Evolutionary conservation across 2,113 vertebrate genomes (phyloP).

Genomic region (Electrona antarctica): DNA sequence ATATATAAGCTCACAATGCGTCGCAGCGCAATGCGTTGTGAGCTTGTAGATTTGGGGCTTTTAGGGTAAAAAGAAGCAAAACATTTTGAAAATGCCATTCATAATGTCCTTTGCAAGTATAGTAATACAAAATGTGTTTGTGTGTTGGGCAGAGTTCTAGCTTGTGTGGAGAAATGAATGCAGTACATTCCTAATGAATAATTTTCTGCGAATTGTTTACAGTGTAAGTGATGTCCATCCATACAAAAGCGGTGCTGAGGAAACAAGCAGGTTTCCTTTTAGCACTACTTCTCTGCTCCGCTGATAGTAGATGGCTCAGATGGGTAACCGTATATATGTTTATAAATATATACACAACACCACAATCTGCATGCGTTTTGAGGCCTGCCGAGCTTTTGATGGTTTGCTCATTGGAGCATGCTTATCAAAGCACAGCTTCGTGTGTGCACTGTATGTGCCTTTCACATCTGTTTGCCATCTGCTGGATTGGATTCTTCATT

Average conservation of each 20-base stretch:
- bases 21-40: not conserved
- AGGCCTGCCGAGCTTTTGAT: conserved; percentile 33
- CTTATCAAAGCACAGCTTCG: conserved; percentile 33
- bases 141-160: conserved; percentile 1
- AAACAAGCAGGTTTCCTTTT: conserved; percentile 31
- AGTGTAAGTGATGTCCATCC: conserved; percentile 28
- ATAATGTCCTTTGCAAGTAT: too few relatives aligned
- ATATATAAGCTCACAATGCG: not conserved
- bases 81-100: too few relatives aligned
- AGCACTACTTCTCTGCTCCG: not conserved
- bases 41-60: not conserved
- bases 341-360: conserved; percentile 1
- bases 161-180: conserved; percentile 44
- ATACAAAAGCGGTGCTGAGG: conserved; percentile 18
- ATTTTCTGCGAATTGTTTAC: conserved; percentile 47
- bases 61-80: not conserved
- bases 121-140: not conserved
- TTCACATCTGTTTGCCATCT: conserved; percentile 29
- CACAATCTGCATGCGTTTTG: conserved; percentile 18
- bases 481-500: conserved; percentile 20
- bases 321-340: not conserved
- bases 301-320: not conserved
- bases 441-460: conserved; percentile 48
- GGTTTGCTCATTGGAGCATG: conserved; percentile 40
- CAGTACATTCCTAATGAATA: conserved; percentile 44